Percentiles rank a stretch among this genome's conserved stretches.
Conservation (phyloP, 2,888 invertebrate species). For the Trichogramma evanescens region DNA sequence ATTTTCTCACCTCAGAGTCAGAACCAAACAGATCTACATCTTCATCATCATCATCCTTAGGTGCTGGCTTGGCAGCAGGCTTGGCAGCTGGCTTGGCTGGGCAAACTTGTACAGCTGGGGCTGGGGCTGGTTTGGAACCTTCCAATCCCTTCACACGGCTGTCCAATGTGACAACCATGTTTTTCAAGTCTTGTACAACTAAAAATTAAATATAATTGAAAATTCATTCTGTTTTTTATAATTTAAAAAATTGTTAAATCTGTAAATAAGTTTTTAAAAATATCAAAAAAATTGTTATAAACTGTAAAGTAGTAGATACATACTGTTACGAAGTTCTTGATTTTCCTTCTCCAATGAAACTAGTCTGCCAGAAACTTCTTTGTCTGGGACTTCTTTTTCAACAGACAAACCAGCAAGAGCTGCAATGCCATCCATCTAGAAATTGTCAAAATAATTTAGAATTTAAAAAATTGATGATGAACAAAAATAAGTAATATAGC, state of each 20-base stretch:
- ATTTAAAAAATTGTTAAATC: neutral
- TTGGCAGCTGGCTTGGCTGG: constrained; percentile 34
- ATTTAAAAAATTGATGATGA: neutral
- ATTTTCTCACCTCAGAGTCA: constrained; percentile 58
- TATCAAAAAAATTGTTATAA: neutral
- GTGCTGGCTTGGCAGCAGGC: constrained; percentile 28
- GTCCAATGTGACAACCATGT: constrained; percentile 37
- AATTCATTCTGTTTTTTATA: neutral
- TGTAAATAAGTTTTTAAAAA: neutral
- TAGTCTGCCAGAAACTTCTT: constrained; percentile 54
- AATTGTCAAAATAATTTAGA: constrained; percentile 21
- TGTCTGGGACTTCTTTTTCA: constrained; percentile 33
- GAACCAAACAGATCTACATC: constrained; percentile 77
- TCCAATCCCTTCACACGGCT: constrained; percentile 43
- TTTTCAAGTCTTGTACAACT: constrained; percentile 41
- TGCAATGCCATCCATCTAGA: constrained; percentile 62
- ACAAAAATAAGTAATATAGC: neutral
- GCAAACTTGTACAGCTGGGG: constrained; percentile 32
- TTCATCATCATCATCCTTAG: constrained; percentile 56
- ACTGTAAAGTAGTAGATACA: constrained; percentile 16
- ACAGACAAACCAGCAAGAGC: constrained; percentile 51
- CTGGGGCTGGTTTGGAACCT: constrained; percentile 7
- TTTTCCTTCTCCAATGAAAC: constrained; percentile 57
- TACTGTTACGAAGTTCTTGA: constrained; percentile 46
- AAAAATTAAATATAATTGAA: constrained; percentile 7